A percentile compares a stretch with the other conserved stretches of the same genome.
phyloP scores from a whole-genome alignment of 2,888 invertebrate genomes.

The Sceliomorpha sp. region DNA sequence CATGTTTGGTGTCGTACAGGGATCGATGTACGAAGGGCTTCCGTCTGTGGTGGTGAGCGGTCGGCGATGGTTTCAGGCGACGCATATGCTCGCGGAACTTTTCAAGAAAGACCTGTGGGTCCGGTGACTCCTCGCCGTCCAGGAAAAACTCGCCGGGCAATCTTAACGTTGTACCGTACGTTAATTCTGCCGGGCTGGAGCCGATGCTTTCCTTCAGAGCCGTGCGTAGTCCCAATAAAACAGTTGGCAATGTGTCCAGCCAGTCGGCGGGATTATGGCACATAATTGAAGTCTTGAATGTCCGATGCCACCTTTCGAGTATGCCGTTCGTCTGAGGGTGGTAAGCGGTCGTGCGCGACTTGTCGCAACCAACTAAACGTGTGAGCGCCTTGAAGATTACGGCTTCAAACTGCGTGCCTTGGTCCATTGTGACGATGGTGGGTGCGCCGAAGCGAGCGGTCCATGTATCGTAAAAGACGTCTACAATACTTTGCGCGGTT shows the following conservation, averaged over 20 bases:
- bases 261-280: conserved; percentile 8
- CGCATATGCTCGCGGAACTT: conserved; percentile 16
- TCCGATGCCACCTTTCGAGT: conserved; percentile 24
- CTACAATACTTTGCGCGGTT: conserved; percentile 60
- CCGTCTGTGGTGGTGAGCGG: conserved; percentile 14
- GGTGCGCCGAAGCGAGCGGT: conserved; percentile 78
- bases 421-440: conserved; percentile 67
- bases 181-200: conserved; percentile 25
- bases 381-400: conserved; percentile 60
- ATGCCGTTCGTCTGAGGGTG: conserved; percentile 26
- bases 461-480: conserved; percentile 63
- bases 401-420: conserved; percentile 54
- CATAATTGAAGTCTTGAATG: conserved; percentile 23
- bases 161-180: conserved; percentile 28
- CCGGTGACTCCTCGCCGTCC: conserved; percentile 18
- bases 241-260: conserved; percentile 21
- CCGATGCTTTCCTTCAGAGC: conserved; percentile 36
- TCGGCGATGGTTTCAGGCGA: conserved; percentile 14
- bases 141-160: conserved; percentile 41
- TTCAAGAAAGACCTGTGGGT: conserved; percentile 17
- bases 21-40: conserved; percentile 9
- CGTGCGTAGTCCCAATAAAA: conserved; percentile 21
- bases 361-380: conserved; percentile 49
- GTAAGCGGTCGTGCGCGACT: conserved; percentile 13
- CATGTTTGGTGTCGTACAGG: conserved; percentile 8